A percentile compares a stretch with the other conserved stretches of the same genome.
phyloP scores from a whole-genome alignment of 2,113 vertebrate species.

The Raja brachyura region DNA sequence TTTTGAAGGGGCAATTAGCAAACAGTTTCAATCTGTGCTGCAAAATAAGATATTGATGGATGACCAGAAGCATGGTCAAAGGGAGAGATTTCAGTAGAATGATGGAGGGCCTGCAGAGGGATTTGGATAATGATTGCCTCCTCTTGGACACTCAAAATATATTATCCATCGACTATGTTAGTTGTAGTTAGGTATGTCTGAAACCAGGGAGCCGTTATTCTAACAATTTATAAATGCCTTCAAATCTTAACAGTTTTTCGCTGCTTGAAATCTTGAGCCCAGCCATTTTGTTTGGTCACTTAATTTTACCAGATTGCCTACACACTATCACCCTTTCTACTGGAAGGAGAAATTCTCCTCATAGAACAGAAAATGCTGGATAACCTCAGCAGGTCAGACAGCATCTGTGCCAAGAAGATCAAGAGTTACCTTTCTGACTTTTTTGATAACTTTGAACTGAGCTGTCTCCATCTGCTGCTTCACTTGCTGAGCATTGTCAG shows the following conservation, averaged over 20 bases:
- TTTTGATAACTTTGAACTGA: background rate
- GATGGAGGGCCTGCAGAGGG: too few relatives aligned
- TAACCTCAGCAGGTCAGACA: too few relatives aligned
- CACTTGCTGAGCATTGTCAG: too few relatives aligned
- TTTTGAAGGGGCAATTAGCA: background rate
- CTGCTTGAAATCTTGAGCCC: background rate
- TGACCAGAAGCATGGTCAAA: too few relatives aligned
- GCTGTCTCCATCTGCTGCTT: too few relatives aligned
- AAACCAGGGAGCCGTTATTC: slow-evolving; percentile 49
- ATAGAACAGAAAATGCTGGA: background rate
- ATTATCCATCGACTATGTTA: too few relatives aligned
- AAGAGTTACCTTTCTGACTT: background rate
- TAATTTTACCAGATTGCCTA: background rate
- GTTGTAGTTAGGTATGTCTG: slow-evolving; percentile 45
- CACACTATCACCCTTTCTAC: background rate
- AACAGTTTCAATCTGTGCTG: background rate
- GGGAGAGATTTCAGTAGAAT: background rate
- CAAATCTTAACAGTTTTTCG: background rate
- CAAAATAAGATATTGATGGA: background rate
- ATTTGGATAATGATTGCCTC: background rate
- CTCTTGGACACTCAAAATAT: too few relatives aligned
- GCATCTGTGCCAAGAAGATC: background rate
- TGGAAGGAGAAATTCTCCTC: background rate
- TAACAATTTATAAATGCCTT: slow-evolving; percentile 42
- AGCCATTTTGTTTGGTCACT: background rate